Evolutionary conservation across 2,888 invertebrate genomes (phyloP).

Genomic region (Chydorus sphaericus): DNA sequence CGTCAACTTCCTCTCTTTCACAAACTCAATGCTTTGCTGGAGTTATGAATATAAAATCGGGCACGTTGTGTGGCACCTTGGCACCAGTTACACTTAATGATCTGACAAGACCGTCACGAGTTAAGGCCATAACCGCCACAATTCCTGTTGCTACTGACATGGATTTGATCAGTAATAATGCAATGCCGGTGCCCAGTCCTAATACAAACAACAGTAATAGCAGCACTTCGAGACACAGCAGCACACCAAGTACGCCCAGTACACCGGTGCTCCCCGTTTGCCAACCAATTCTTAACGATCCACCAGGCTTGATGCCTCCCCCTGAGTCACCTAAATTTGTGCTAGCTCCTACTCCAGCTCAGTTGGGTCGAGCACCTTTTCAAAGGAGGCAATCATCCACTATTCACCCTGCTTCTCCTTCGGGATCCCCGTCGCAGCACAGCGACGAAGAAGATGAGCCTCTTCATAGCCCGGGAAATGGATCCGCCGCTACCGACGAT

Average conservation of each 20-base stretch:
- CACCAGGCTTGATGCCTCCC: constrained; percentile 14
- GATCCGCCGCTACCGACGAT: neutral
- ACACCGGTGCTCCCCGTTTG: constrained; percentile 1
- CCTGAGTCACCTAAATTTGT: constrained; percentile 39
- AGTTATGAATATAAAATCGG: constrained; percentile 14
- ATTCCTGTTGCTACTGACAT: constrained; percentile 13
- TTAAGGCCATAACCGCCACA: constrained; percentile 12
- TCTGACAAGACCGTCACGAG: constrained; percentile 8
- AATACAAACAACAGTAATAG: neutral
- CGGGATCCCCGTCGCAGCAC: constrained; percentile 12
- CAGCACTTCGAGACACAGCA: constrained; percentile 8
- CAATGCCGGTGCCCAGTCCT: constrained; percentile 4
- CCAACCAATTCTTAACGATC: neutral
- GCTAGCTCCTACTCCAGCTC: constrained; percentile 85
- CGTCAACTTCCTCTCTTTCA: constrained; percentile 1
- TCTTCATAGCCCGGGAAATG: neutral
- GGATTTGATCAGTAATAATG: constrained; percentile 1
- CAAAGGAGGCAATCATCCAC: constrained; percentile 60
- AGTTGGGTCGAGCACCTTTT: constrained; percentile 73
- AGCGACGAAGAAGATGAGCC: neutral
- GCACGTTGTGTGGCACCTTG: constrained; percentile 11
- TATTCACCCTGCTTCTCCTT: neutral
- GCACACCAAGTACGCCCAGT: constrained; percentile 3
- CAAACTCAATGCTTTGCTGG: constrained; percentile 8
- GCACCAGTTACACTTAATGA: constrained; percentile 11